Evolutionary conservation across 1,140 invertebrate genomes (phyloP), one percentile per base, ranked within the genome.

Genomic region (Drosophila punjabiensis): DNA sequence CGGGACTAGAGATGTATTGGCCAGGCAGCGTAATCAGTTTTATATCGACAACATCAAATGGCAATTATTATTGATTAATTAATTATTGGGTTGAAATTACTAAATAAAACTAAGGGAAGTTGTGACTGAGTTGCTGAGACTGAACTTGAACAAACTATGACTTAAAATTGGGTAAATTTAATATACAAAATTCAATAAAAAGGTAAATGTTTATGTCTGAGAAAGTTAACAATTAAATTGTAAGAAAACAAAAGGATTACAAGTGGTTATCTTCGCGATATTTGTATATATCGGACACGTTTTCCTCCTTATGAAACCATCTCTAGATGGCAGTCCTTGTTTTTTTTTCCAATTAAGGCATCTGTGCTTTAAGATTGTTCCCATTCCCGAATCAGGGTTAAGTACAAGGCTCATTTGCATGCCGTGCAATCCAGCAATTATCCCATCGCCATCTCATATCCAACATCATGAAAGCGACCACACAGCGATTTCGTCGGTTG

Each of bases 381-480:
- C 47, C 24, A 5, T 35, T 32, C 30, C 30, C 47, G 37, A 62
- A 62, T 74, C 70, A 74, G 69, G 69, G 69, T 74, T 53, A 75
- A 75, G 71, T 74, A 61, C 47, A 8, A 6, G 10, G 32, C 71
- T 75, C 71, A 75, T 75, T 75, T 75, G 71, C 69, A 75, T 74
- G 71, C 68, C 71, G 30, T 37, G 68, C 68, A 41, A 20, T 74
- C 70, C 68, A 61, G 53, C 70, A 75, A 75, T 75, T 75, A 75
- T 75, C 69, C 69, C 69, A 62, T 75, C 69, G 69, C 33, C 69
- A 75, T 75, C 69, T 59, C 69, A 62, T 75, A 59, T 59, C 33
- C 69, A n/a, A n/a, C 60, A 59, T 75, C 69, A 52, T 39, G 39
- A 67, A 60, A 14, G 30, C 82, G 82, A 86, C 82, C 82, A 85